A percentile compares a stretch with the other conserved stretches of the same genome.
Evolutionary conservation across 1,140 invertebrate species (phyloP).

Genomic region (Pseudomyrmex concolor): DNA sequence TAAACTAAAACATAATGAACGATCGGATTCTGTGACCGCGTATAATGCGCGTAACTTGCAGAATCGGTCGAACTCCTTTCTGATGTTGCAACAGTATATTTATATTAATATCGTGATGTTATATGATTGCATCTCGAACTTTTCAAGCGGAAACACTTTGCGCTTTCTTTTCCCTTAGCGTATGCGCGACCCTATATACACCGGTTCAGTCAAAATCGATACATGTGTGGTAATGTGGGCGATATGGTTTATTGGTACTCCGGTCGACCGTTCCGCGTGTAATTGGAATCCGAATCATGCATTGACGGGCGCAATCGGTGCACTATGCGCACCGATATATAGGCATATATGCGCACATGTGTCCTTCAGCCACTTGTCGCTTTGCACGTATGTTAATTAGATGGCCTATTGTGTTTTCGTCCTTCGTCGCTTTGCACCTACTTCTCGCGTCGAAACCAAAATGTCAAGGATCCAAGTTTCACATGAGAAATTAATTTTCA

Average conservation of each 20-base stretch:
- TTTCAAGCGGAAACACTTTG: conserved; percentile 31
- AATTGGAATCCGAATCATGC: conserved; percentile 59
- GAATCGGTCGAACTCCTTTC: not conserved
- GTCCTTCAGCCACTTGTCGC: conserved; percentile 28
- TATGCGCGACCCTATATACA: not conserved
- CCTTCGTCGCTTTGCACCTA: too few species aligned
- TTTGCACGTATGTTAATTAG: conserved; percentile 52
- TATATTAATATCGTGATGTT: conserved; percentile 14
- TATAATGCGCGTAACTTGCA: not conserved
- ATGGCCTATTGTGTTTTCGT: not conserved
- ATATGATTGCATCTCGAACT: conserved; percentile 24
- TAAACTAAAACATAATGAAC: conserved; percentile 9
- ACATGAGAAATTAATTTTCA: too few species aligned
- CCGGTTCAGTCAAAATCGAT: conserved; percentile 39
- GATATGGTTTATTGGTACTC: conserved; percentile 55
- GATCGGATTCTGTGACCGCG: too few species aligned
- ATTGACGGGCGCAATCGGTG: conserved; percentile 6
- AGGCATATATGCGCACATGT: not conserved
- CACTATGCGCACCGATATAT: too few species aligned
- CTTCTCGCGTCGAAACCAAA: too few species aligned
- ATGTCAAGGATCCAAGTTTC: too few species aligned
- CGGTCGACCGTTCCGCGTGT: conserved; percentile 55
- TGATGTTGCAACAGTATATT: conserved; percentile 1
- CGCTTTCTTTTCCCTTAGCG: conserved; percentile 5
- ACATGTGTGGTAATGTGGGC: not conserved